These are phyloP conservation scores for Sepioteuthis lessoniana DNA, from an alignment of 2,888 invertebrate species.

Conservation along the genomic window DNA sequence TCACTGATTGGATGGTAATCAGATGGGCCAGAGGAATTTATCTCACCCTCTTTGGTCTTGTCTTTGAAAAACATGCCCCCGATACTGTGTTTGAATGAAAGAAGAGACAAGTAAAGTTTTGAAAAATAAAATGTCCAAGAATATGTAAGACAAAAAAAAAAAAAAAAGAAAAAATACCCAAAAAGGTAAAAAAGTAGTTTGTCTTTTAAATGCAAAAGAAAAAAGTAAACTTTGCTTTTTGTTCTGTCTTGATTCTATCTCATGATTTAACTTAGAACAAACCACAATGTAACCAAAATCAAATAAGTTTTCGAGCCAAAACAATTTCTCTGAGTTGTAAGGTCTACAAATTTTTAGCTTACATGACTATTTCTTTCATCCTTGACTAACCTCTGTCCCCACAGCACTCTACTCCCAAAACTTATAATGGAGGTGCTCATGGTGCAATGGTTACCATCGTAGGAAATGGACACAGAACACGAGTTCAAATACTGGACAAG, in stretches of 20 bases:
- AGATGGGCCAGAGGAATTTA: conserved; percentile 17
- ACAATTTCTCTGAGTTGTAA: background rate
- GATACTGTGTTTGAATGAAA: background rate
- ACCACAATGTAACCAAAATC: background rate
- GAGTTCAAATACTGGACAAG: too few relatives aligned
- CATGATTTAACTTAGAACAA: background rate
- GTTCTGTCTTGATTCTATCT: background rate
- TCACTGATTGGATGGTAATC: background rate
- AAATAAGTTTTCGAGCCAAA: background rate
- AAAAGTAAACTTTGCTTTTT: background rate
- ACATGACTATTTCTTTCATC: background rate
- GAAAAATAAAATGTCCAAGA: background rate
- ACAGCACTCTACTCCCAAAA: too few relatives aligned
- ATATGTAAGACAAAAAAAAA: background rate
- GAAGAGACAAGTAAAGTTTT: background rate
- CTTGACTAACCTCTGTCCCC: background rate
- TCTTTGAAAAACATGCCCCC: background rate
- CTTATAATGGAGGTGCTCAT: too few relatives aligned
- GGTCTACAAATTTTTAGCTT: background rate
- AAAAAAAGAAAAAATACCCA: background rate
- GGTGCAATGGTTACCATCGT: too few relatives aligned
- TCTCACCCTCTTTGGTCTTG: background rate
- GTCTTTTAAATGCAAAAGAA: background rate
- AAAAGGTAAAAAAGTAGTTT: background rate
- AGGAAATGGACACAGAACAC: too few relatives aligned